A percentile compares a stretch with the other conserved stretches of the same genome.
These are phyloP conservation scores for Euplexia lucipara DNA, from an alignment of 2,888 invertebrate species.

Conservation along the genomic window DNA sequence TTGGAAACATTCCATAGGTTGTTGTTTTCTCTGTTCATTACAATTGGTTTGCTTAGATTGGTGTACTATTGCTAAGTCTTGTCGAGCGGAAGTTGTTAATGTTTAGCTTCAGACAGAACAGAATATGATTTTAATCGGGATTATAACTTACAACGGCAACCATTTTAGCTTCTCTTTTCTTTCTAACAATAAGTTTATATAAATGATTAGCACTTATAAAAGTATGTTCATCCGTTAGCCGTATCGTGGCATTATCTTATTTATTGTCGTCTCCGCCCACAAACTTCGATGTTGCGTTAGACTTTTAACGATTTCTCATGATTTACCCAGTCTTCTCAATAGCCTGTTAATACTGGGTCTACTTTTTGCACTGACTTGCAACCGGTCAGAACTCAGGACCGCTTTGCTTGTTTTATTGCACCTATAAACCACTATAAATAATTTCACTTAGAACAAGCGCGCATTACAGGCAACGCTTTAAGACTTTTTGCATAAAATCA, in stretches of 20 bases:
- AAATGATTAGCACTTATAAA: conserved; percentile 44
- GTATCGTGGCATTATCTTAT: conserved; percentile 72
- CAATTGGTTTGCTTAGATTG: neutral
- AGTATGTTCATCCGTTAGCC: conserved; percentile 55
- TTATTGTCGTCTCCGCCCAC: conserved; percentile 77
- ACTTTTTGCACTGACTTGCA: conserved; percentile 83
- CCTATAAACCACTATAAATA: conserved; percentile 61
- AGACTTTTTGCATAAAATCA: conserved; percentile 50
- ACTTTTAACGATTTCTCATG: conserved; percentile 80
- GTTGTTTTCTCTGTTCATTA: neutral
- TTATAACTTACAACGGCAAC: conserved; percentile 11
- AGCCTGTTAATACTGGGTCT: conserved; percentile 75
- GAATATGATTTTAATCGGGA: conserved; percentile 18
- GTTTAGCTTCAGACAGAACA: conserved; percentile 8
- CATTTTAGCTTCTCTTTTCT: conserved; percentile 23
- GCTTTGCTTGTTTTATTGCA: conserved; percentile 61
- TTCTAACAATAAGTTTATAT: conserved; percentile 11
- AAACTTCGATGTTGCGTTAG: conserved; percentile 67
- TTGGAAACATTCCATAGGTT: neutral
- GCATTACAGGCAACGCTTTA: conserved; percentile 46
- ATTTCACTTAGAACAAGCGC: conserved; percentile 59
- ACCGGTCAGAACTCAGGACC: conserved; percentile 70
- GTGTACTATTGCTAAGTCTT: neutral
- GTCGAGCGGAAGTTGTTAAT: neutral
- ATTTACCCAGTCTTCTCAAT: conserved; percentile 75